Base-by-base conservation (phyloP, 1,140 invertebrate species). In the Camponotus floridanus region DNA sequence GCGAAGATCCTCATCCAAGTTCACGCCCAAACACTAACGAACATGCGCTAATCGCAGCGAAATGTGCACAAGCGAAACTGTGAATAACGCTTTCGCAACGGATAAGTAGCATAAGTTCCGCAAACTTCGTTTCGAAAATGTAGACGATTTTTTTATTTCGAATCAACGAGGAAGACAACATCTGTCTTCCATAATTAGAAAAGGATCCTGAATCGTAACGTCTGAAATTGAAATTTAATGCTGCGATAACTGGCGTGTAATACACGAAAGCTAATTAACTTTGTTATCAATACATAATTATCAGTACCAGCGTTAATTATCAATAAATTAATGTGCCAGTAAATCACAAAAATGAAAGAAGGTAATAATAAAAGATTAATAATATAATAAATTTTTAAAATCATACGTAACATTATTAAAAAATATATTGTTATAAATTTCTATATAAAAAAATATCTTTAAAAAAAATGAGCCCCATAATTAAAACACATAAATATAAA, bases 11-110 rank as follows among this genome's bases (percentile, higher is more conserved):
- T 36, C 11, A 26, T 26, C 70, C 84, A 88, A 90, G 86, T 91
- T 89, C 81, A 79, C 84, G 76, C 68, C 76, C 80, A 68, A 88
- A 76, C 74, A 87, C 86, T 85, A 91, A 91, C 89, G 90, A 91
- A 91, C 74, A 71, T 85, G 86, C 67, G 62, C 85, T 87, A 90
- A 87, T 83, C 79, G 55, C 51, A 39, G 42, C 26, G 39, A 73
- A 83, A 83, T 83, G 68, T 61, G 42, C 68, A 61, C 57, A 73
- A 39, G 61, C 79, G 68, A 74, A 74, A 74, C 62, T 74, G 68
- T 26, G 62, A 36, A 81, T 81, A 81, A 81, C 55, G 79, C 36
- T 31, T 21, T 59, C 36, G 51, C 18, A 51, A 36, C 79, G 51
- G 36, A 71, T 81, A 71, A 81, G 59, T 59, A 81, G 51, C 48